Base-by-base conservation (phyloP, 2,888 invertebrate species). In the Aleiodes leptofemur region DNA sequence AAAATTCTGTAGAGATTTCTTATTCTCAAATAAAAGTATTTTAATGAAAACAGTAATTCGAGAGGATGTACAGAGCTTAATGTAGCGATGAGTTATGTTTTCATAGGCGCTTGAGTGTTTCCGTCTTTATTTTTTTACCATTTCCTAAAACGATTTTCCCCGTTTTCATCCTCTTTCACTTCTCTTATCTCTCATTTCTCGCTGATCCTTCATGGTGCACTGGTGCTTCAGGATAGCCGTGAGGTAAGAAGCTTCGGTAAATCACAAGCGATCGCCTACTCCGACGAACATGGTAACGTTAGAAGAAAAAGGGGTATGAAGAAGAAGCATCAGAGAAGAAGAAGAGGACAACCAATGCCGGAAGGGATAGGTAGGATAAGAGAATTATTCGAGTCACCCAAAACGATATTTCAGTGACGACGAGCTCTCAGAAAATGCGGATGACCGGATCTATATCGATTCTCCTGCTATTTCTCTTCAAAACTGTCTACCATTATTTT, bases 361-460 rank as follows among this genome's bases (percentile, higher is more conserved):
- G 56, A 70, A 55, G 69, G 56, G 69, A 34, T 38, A 56, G 55
- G 55, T 23, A 66, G 79, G 76, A 79, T 78, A 77, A 79, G 78
- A 77, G 79, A 79, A 79, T 79, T 79, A 78, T 79, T 79, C 73
- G 76, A 77, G 74, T 76, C 77, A 59, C 74, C 57, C 59, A 61
- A 59, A 70, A 16, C 69, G 56, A 70, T 70, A 70, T 70, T 70
- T 70, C 69, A 56, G 69, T 56, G n/a, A n/a, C 1, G 69, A 38
- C 53, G 69, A 61, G 56, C 57, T 79, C 57, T 79, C 68, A 68
- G 34, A 55, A 56, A 57, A 48, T 43, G 55, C 34, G 59, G 71
- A 56, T 61, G 57, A 71, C 61, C 71, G 55, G 56, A 71, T 61
- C 64, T 43, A 64, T 64, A 64, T 64, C 64, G 64, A 64, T 64